Evolutionary conservation across 92 coral and sea anemone species (phyloP).

Genomic region (Desmophyllum pertusum): DNA sequence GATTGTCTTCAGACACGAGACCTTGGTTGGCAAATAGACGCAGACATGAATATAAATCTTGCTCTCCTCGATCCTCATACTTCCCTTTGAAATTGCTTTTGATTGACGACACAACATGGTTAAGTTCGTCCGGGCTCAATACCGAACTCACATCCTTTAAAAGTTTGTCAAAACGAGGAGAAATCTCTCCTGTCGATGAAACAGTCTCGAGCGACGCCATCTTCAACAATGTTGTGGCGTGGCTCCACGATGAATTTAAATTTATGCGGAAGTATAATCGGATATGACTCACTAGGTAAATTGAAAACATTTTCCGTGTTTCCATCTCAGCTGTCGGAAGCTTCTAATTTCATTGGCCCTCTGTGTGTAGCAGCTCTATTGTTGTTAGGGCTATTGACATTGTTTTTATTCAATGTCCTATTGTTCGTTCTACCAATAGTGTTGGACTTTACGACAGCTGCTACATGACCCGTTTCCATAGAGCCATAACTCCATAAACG

Average conservation of each 20-base stretch:
- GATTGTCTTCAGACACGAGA: slow-evolving; percentile 34
- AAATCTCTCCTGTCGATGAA: background rate
- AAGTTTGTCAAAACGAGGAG: slow-evolving; percentile 28
- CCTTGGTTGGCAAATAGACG: slow-evolving; percentile 31
- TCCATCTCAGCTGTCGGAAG: too few species aligned
- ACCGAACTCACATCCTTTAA: background rate
- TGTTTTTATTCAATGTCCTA: too few species aligned
- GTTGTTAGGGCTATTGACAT: too few species aligned
- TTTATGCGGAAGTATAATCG: slow-evolving; percentile 7
- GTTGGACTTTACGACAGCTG: too few species aligned
- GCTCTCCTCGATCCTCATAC: slow-evolving; percentile 1
- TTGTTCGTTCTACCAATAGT: too few species aligned
- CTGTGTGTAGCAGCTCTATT: too few species aligned
- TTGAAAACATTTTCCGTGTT: too few species aligned
- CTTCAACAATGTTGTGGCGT: slow-evolving; percentile 8
- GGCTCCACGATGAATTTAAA: background rate
- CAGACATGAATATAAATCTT: slow-evolving; percentile 36
- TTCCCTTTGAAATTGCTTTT: slow-evolving; percentile 22
- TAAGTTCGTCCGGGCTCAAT: slow-evolving; percentile 24
- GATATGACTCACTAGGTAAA: background rate
- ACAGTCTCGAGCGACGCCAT: slow-evolving; percentile 25
- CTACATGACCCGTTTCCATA: too few species aligned
- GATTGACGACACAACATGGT: slow-evolving; percentile 8
- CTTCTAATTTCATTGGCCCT: too few species aligned
- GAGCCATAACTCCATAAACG: too few species aligned